A percentile compares a stretch with the other conserved stretches of the same genome.
Conservation (phyloP, 1,140 invertebrate genomes). For the Notospermus geniculatus region DNA sequence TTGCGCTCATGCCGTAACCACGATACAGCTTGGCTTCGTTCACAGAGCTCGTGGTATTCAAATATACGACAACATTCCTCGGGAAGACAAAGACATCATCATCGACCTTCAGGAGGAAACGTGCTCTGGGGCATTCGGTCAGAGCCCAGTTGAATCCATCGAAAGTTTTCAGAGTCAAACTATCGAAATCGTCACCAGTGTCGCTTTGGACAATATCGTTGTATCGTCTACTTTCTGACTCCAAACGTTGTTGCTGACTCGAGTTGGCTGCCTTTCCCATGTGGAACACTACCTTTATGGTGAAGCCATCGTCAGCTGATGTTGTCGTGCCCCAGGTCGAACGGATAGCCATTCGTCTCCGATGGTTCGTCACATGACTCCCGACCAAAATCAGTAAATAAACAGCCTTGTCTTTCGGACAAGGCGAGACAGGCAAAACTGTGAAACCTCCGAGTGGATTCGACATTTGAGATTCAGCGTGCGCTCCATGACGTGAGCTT, state of each 20-base stretch:
- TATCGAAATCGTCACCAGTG: slow-evolving; percentile 74
- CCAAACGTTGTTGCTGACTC: slow-evolving; percentile 55
- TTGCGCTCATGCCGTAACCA: too few species aligned
- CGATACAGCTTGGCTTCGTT: too few species aligned
- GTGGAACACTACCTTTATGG: slow-evolving; percentile 61
- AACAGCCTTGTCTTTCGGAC: too few species aligned
- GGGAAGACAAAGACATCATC: slow-evolving; percentile 57
- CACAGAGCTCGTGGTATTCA: too few species aligned
- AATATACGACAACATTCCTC: too few species aligned
- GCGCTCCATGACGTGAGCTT: too few species aligned
- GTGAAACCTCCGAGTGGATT: too few species aligned
- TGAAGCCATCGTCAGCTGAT: slow-evolving; percentile 8
- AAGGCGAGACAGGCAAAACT: too few species aligned
- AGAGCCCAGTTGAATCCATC: slow-evolving; percentile 76
- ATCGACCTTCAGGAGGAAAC: slow-evolving; percentile 56
- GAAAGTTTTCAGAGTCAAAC: slow-evolving; percentile 82
- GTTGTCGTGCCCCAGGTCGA: slow-evolving; percentile 31
- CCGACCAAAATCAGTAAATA: too few species aligned
- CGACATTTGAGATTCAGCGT: too few species aligned
- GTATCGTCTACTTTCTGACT: slow-evolving; percentile 62
- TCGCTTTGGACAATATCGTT: slow-evolving; percentile 76
- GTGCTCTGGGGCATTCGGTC: slow-evolving; percentile 63
- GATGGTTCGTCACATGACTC: too few species aligned
- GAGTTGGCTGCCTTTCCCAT: slow-evolving; percentile 61
- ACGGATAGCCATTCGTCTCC: slow-evolving; percentile 19